phyloP scores from a whole-genome alignment of 2,888 invertebrate species.

The Zootermopsis nevadensis region DNA sequence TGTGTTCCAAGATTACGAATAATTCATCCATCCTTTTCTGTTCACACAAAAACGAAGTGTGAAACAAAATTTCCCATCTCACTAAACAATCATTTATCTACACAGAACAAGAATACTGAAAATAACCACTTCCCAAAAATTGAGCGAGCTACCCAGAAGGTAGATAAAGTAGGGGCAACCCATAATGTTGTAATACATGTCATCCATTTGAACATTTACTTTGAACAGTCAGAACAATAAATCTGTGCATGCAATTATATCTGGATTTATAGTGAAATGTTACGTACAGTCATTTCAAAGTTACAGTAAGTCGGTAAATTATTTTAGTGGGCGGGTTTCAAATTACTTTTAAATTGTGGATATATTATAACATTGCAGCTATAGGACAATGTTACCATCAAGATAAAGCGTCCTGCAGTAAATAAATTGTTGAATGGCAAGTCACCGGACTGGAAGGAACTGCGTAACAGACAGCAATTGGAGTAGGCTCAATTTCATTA shows the following conservation, averaged over 20 bases:
- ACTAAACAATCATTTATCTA: conserved; percentile 24
- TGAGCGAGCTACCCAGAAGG: conserved; percentile 25
- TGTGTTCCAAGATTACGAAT: background rate
- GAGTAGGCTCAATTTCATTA: background rate
- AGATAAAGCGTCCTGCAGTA: background rate
- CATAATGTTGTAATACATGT: conserved; percentile 22
- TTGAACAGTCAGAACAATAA: conserved; percentile 14
- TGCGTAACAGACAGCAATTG: background rate
- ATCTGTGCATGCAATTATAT: conserved; percentile 30
- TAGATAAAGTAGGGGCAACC: conserved; percentile 5
- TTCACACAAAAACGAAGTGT: background rate
- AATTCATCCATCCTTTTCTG: background rate
- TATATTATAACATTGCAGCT: background rate
- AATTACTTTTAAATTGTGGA: background rate
- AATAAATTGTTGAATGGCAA: background rate
- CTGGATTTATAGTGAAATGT: conserved; percentile 28
- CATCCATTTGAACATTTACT: conserved; percentile 26
- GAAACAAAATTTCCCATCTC: background rate
- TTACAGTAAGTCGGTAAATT: background rate
- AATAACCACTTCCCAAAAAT: background rate
- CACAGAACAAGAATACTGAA: conserved; percentile 10
- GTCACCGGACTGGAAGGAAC: background rate
- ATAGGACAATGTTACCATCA: background rate
- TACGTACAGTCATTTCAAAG: conserved; percentile 19
- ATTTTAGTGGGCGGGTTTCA: conserved; percentile 19